Percentiles rank a stretch among this genome's conserved stretches.
Evolutionary conservation across 2,113 vertebrate genomes (phyloP).

Genomic region (Noturus placidus): DNA sequence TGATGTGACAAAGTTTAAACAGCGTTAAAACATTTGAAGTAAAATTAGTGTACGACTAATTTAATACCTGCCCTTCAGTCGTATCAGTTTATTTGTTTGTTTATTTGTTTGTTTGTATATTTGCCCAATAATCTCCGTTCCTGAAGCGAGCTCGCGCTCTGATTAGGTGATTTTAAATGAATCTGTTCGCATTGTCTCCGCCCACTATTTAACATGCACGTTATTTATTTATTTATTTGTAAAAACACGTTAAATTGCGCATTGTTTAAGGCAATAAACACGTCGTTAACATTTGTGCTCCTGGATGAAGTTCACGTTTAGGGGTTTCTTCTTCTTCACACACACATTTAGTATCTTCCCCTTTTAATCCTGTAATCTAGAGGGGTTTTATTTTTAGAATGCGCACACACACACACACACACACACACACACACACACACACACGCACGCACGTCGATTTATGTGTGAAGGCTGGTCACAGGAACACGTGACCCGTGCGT

Average conservation of each 20-base stretch:
- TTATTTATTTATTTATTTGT: not conserved
- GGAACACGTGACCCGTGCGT: not conserved
- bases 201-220: too few species aligned
- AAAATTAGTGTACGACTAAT: not conserved
- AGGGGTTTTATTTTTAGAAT: not conserved
- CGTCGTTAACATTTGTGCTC: not conserved
- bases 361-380: not conserved
- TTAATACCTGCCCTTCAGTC: not conserved
- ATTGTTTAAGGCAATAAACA: not conserved
- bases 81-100: too few species aligned
- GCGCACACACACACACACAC: not conserved
- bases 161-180: not conserved
- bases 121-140: not conserved
- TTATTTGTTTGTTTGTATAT: too few species aligned
- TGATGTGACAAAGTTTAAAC: not conserved
- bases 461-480: slow-evolving; percentile 10
- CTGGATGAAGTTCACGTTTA: not conserved
- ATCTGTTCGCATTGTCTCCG: not conserved
- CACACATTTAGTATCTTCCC: not conserved
- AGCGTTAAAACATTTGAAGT: too few species aligned
- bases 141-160: too few species aligned
- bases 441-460: slow-evolving; percentile 1
- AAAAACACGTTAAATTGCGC: not conserved
- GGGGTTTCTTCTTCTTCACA: not conserved
- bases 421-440: slow-evolving; percentile 16